These are phyloP conservation scores for Phenacoccus solenopsis DNA, from an alignment of 1,140 invertebrate genomes.

Conservation along the genomic window DNA sequence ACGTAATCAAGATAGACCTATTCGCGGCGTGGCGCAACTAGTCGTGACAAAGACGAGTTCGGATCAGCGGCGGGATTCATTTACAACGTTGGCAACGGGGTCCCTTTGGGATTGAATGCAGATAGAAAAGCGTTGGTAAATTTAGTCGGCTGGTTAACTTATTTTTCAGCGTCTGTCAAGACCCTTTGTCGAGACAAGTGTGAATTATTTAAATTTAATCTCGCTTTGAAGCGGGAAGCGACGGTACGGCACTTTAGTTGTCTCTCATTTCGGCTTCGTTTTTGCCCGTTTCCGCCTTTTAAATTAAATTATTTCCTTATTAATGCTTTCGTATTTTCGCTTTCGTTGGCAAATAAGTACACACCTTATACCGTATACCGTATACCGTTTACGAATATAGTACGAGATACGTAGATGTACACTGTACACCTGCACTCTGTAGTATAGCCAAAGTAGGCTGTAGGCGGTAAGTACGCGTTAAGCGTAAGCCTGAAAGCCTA, in stretches of 20 bases:
- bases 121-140: background rate
- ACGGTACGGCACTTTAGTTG: background rate
- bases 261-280: background rate
- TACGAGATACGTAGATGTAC: too few species aligned
- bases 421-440: too few species aligned
- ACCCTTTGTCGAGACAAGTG: slow-evolving; percentile 9
- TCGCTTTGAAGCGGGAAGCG: background rate
- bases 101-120: background rate
- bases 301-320: slow-evolving; percentile 4
- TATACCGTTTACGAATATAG: too few species aligned
- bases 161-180: slow-evolving; percentile 15
- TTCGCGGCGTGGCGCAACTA: background rate
- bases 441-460: too few species aligned
- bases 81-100: background rate
- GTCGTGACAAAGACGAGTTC: background rate
- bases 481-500: too few species aligned
- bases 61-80: background rate
- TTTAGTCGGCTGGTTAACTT: slow-evolving; percentile 15
- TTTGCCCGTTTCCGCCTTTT: background rate
- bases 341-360: too few species aligned
- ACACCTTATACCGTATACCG: too few species aligned
- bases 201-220: slow-evolving; percentile 18
- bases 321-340: background rate
- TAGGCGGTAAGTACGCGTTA: too few species aligned
- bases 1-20: background rate